phyloP scores from a whole-genome alignment of 2,888 invertebrate species.

The Chrysodeixis includens region DNA sequence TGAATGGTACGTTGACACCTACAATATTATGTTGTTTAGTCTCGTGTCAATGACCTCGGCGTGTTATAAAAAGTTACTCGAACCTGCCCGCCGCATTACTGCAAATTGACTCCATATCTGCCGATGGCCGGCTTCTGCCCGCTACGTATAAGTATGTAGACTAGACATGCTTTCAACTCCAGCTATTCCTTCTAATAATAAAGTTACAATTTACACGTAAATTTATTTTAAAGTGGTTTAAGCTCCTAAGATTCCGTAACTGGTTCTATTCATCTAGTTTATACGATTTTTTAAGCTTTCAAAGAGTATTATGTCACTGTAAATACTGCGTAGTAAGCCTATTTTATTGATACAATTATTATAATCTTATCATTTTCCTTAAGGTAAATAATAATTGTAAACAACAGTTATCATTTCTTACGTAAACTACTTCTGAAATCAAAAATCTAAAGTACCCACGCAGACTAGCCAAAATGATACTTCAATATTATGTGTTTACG shows the following conservation, averaged over 20 bases:
- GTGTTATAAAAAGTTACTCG: conserved; percentile 82
- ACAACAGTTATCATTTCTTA: background rate
- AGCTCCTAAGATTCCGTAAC: no score
- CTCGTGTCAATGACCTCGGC: conserved; percentile 77
- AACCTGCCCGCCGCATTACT: conserved; percentile 79
- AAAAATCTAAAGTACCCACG: conserved; percentile 5
- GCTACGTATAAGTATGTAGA: conserved; percentile 56
- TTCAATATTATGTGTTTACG: conserved; percentile 33
- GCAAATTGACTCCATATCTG: conserved; percentile 86
- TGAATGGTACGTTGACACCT: conserved; percentile 75
- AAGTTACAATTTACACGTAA: conserved; percentile 24
- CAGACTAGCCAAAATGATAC: conserved; percentile 24
- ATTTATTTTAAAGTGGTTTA: background rate
- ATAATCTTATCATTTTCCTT: background rate
- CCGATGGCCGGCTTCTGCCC: conserved; percentile 60
- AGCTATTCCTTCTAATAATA: conserved; percentile 32
- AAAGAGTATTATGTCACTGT: background rate
- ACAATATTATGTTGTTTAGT: conserved; percentile 75
- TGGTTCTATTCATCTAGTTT: no score
- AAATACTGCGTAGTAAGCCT: background rate
- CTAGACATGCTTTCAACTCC: conserved; percentile 55
- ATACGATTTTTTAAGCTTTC: no score
- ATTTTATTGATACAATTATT: background rate
- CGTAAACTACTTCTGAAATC: background rate
- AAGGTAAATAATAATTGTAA: background rate